Evolutionary conservation across 2,113 vertebrate species (phyloP).

Genomic region (Struthidea cinerea): DNA sequence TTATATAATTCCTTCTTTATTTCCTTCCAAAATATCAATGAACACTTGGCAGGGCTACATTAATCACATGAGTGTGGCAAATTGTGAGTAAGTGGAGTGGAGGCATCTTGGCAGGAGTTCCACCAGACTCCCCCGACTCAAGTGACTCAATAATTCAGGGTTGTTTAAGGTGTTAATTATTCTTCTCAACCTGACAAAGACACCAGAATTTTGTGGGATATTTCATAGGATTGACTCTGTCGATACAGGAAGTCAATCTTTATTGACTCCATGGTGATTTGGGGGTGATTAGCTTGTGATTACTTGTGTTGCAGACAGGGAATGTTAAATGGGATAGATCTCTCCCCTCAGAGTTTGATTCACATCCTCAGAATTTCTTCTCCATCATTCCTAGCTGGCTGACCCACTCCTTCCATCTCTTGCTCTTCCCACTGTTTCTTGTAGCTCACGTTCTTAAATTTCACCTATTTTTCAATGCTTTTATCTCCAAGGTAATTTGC

Average conservation of each 20-base stretch:
- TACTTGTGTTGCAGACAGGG: background rate
- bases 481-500: background rate
- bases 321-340: background rate
- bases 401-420: background rate
- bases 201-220: background rate
- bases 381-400: background rate
- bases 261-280: background rate
- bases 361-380: background rate
- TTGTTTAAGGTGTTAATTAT: background rate
- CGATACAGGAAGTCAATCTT: background rate
- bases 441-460: background rate
- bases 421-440: background rate
- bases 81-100: background rate
- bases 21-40: background rate
- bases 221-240: background rate
- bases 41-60: background rate
- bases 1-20: background rate
- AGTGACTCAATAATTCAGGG: background rate
- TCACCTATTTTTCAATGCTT: background rate
- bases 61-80: background rate
- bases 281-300: background rate
- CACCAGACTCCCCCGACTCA: background rate
- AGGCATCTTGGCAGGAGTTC: background rate
- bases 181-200: background rate
- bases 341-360: background rate